Evolutionary conservation across 2,888 invertebrate species (phyloP).

Genomic region (Ochropleura leucogaster): DNA sequence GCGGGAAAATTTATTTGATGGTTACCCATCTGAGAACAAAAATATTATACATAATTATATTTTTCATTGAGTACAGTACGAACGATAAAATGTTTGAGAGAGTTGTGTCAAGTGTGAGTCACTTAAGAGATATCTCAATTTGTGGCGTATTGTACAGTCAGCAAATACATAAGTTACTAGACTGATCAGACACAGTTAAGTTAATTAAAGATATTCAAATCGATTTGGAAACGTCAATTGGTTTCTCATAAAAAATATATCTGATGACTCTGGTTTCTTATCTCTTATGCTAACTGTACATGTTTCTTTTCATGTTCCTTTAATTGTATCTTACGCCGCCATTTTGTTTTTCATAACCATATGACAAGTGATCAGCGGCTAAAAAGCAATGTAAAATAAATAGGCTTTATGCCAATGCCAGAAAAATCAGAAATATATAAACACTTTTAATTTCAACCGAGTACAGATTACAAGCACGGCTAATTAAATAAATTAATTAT

Average conservation of each 20-base stretch:
- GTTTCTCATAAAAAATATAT: too few relatives aligned
- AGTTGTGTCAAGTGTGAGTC: neutral
- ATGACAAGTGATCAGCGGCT: neutral
- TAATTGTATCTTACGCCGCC: neutral
- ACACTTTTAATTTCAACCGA: neutral
- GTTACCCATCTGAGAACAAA: too few relatives aligned
- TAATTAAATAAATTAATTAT: constrained; percentile 8
- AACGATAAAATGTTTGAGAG: neutral
- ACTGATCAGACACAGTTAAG: too few relatives aligned
- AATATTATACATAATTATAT: neutral
- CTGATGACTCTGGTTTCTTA: too few relatives aligned
- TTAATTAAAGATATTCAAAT: too few relatives aligned
- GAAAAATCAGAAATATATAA: neutral
- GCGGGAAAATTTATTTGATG: too few relatives aligned
- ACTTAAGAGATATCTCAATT: neutral
- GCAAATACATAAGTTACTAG: too few relatives aligned
- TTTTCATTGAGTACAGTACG: neutral
- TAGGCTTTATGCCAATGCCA: neutral
- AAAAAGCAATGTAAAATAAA: neutral
- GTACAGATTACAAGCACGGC: constrained; percentile 4
- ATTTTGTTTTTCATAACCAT: neutral
- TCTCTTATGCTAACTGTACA: neutral
- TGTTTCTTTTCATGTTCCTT: neutral
- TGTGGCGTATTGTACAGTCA: neutral
- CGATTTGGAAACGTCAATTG: too few relatives aligned